Base-by-base conservation (phyloP, 1,140 invertebrate species). In the Reticulitermes speratus region DNA sequence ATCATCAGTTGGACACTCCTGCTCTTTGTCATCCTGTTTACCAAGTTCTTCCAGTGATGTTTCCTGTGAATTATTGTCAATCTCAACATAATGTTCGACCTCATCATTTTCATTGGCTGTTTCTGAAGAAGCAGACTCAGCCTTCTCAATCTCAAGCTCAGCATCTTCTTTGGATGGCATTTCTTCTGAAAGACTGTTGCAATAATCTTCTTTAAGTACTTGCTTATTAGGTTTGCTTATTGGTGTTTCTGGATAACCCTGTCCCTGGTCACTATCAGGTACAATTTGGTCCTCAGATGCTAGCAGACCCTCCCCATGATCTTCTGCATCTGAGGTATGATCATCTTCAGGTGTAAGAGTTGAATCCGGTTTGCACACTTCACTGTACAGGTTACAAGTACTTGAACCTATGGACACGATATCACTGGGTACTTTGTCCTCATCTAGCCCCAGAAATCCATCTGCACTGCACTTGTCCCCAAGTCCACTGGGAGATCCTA, bases 231-330 rank as follows among this genome's bases (percentile, higher is more conserved):
- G 25, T 75, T 75, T 25, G n/a, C n/a, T 30, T 75, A 75, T 75
- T 75, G 65, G 65, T 75, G 65, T 75, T 75, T 75, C 65, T 75
- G 65, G 65, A 30, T 75, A 75, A 75, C n/a, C 65, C n/a, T 75
- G 65, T 75, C 65, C 65, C 25, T 75, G 65, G 65, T 75, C 65
- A 75, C 48, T 90, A 25, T 91, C 91, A 88, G 91, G 89, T 82
- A 92, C 92, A 86, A 92, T 90, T 88, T 94, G 91, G 87, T 93
- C 91, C 86, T 92, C 92, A 25, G 85, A 82, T 23, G 38, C 65
- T 69, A 23, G 85, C 23, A 75, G 85, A 86, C 44, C 25, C 81
- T 82, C 85, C 25, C 32, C 32, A 32, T 48, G 44, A 14, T 48
- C 30, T 86, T 55, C 85, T 44, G 59, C 75, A 48, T 85, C 59